Evolutionary conservation across 2,113 vertebrate genomes (phyloP).

Genomic region (Petrocephalus microphthalmus): DNA sequence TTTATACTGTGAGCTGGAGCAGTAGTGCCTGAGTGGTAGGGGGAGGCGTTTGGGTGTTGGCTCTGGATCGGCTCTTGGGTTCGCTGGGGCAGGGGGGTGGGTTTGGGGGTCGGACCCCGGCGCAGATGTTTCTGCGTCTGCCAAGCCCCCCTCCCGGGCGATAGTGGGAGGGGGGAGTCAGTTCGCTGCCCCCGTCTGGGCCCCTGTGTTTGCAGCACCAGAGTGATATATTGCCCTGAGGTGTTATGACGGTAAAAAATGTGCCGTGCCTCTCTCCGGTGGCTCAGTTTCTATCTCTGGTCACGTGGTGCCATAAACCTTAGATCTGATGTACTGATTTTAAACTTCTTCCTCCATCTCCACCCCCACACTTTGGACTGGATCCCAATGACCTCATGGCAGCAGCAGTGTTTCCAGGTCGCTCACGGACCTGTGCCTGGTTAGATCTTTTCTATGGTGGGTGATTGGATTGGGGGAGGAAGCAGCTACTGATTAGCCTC

Average conservation of each 20-base stretch:
- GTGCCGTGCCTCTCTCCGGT: neutral
- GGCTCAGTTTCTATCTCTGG: neutral
- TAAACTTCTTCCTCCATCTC: neutral
- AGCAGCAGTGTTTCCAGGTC: neutral
- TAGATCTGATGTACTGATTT: neutral
- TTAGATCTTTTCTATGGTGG: neutral
- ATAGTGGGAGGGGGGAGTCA: neutral
- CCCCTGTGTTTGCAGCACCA: neutral
- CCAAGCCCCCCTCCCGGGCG: neutral
- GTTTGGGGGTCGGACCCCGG: neutral
- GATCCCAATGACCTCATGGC: neutral
- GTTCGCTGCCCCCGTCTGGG: neutral
- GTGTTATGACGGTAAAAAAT: neutral
- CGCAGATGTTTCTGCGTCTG: neutral
- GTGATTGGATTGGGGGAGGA: neutral
- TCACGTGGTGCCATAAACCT: neutral
- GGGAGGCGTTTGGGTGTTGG: neutral
- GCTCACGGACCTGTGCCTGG: neutral
- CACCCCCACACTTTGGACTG: neutral
- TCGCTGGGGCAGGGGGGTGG: neutral
- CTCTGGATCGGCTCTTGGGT: neutral
- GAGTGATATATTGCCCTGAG: neutral
- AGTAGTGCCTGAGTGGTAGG: neutral
- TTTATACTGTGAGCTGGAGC: neutral
- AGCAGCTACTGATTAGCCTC: too few relatives aligned